Base-by-base conservation (phyloP, 2,113 vertebrate species). In the Pantherophis guttatus region DNA sequence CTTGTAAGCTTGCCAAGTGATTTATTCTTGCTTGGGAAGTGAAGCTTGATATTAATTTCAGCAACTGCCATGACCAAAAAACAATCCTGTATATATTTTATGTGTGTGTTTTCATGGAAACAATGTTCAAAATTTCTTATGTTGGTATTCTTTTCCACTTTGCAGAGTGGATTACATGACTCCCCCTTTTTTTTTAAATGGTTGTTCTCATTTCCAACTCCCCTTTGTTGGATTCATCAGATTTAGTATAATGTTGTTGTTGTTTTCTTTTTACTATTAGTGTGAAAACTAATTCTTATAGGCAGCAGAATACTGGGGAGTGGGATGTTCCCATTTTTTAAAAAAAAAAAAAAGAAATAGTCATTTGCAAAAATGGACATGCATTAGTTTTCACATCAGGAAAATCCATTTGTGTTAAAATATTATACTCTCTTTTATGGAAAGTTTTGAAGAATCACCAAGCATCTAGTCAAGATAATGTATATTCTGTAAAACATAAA, bases 401-500 rank as follows among this genome's bases (percentile, higher is more conserved):
- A 70, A 90, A 88, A 48, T 85, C 90, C 12, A 75, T 92, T 11
- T 58, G 81, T 0, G 1, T 1, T 62, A 1, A 19, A 48, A 92
- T 2, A 54, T 88, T 88, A 75, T 26, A 8, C 6, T 89, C 0
- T 91, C 53, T 55, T 55, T 53, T 58, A 33, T 55, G 59, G 59
- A 91, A 57, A 91, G 62, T 12, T 0, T 55, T 91, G 87, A 92
- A 33, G 23, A 11, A 19, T 1, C 44, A 81, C 5, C 88, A 90
- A 13, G 0, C 13, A 48, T 75, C 70, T 19, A 33, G 89, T 15
- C n/a, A 48, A 10, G 92, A 90, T 92, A 90, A 94, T 87, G 1
- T 53, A 33, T 70, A 19, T 88, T 93, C 52, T 93, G 87, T 90
- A 94, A 96, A 88, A 0, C 87, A 62, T 87, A 65, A 95, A 94